phyloP scores from a whole-genome alignment of 2,797 vertebrate genomes.

The Sebastes miniatus region DNA sequence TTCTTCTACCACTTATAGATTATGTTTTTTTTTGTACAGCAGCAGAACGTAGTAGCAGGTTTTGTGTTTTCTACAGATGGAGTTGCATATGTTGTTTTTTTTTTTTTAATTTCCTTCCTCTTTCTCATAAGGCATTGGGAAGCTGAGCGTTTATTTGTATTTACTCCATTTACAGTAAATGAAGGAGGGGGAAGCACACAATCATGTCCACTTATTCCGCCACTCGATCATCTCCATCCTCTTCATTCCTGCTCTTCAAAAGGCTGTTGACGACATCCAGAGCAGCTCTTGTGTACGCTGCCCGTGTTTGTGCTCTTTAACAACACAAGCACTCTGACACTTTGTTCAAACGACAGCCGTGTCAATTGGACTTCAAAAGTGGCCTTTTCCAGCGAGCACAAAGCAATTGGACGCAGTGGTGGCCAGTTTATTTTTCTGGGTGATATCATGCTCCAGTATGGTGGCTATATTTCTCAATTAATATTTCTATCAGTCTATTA shows the following conservation, averaged over 20 bases:
- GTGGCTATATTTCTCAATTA: background rate
- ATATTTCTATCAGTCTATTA: background rate
- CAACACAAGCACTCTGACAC: slow-evolving; percentile 70
- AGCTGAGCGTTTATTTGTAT: background rate
- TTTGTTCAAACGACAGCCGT: slow-evolving; percentile 68
- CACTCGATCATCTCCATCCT: slow-evolving; percentile 58
- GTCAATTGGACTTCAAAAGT: slow-evolving; percentile 70
- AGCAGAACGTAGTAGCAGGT: background rate
- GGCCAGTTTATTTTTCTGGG: slow-evolving; percentile 50
- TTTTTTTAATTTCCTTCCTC: slow-evolving; percentile 29
- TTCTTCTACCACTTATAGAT: background rate
- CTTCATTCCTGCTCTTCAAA: slow-evolving; percentile 25
- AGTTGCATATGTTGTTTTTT: background rate
- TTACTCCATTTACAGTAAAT: slow-evolving; percentile 26
- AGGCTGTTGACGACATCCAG: background rate
- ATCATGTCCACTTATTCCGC: slow-evolving; percentile 43
- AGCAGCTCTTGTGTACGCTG: slow-evolving; percentile 58
- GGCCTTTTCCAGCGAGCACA: slow-evolving; percentile 63
- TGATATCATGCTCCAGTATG: background rate
- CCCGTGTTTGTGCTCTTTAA: slow-evolving; percentile 67
- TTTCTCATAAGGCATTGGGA: slow-evolving; percentile 34
- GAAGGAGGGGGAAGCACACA: slow-evolving; percentile 39
- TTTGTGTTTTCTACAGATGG: background rate
- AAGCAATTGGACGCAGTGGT: slow-evolving; percentile 37
- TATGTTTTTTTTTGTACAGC: background rate